These are phyloP conservation scores for Anseranas semipalmata DNA, from an alignment of 2,113 vertebrate genomes.

Conservation along the genomic window DNA sequence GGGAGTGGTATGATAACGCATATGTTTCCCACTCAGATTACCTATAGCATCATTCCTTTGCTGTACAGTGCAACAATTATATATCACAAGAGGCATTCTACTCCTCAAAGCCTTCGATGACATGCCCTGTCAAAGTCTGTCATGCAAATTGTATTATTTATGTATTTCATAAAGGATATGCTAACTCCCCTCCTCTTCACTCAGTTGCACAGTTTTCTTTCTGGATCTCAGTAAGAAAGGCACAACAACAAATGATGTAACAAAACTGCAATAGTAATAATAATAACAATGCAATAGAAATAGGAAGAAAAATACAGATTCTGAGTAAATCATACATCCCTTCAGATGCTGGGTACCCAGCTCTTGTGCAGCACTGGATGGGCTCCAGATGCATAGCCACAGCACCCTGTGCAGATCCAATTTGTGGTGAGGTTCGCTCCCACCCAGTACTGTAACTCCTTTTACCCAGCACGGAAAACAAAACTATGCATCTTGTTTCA, in stretches of 20 bases:
- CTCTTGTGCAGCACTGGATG: background rate
- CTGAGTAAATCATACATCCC: background rate
- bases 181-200: background rate
- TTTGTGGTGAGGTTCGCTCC: background rate
- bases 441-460: background rate
- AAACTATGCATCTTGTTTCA: background rate
- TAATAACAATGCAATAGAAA: background rate
- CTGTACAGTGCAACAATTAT: slow-evolving; percentile 9
- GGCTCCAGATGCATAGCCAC: background rate
- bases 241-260: background rate
- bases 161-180: background rate
- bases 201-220: background rate
- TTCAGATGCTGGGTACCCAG: background rate
- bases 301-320: background rate
- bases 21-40: slow-evolving; percentile 26
- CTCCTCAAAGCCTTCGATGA: slow-evolving; percentile 16
- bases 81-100: background rate
- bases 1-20: slow-evolving; percentile 33
- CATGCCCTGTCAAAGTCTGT: background rate
- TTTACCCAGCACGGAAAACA: background rate
- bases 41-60: background rate
- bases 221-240: background rate
- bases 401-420: accelerated
- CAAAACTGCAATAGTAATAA: background rate
- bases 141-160: slow-evolving; percentile 29